A percentile compares a stretch with the other conserved stretches of the same genome.
Evolutionary conservation across 2,113 vertebrate species (phyloP).

Genomic region (Cichladusa arquata): DNA sequence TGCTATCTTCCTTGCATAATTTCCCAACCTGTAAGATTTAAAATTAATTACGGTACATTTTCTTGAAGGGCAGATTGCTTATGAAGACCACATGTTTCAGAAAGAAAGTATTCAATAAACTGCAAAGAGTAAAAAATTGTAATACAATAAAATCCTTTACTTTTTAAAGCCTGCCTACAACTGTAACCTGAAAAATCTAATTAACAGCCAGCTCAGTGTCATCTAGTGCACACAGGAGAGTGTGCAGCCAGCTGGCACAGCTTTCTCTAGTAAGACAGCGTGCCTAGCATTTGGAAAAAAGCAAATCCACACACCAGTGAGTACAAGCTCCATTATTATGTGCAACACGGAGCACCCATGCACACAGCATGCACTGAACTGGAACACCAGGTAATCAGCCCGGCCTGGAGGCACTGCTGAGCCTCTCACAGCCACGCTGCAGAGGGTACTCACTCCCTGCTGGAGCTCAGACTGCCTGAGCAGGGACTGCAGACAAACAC

Average conservation of each 20-base stretch:
- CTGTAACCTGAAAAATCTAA: not conserved
- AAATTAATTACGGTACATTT: not conserved
- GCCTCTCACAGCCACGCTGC: not conserved
- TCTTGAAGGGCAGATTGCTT: not conserved
- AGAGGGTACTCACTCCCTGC: not conserved
- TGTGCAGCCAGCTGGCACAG: not conserved
- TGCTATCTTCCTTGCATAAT: not conserved
- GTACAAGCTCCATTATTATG: not conserved
- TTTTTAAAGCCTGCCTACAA: not conserved
- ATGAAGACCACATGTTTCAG: not conserved
- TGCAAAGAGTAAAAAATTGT: not conserved
- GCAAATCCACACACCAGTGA: not conserved
- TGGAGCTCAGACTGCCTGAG: not conserved
- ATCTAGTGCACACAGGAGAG: not conserved
- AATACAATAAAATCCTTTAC: not conserved
- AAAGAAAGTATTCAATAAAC: not conserved
- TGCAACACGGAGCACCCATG: not conserved
- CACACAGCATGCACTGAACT: not conserved
- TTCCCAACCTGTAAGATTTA: not conserved
- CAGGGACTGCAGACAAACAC: not conserved
- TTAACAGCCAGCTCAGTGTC: not conserved
- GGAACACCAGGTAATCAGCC: not conserved
- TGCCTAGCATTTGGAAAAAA: not conserved
- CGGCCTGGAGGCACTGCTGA: not conserved
- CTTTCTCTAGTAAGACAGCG: not conserved